These are phyloP conservation scores for Geodia barretti DNA, from an alignment of 37 sponge, comb jelly and placozoan genomes.

Conservation along the genomic window DNA sequence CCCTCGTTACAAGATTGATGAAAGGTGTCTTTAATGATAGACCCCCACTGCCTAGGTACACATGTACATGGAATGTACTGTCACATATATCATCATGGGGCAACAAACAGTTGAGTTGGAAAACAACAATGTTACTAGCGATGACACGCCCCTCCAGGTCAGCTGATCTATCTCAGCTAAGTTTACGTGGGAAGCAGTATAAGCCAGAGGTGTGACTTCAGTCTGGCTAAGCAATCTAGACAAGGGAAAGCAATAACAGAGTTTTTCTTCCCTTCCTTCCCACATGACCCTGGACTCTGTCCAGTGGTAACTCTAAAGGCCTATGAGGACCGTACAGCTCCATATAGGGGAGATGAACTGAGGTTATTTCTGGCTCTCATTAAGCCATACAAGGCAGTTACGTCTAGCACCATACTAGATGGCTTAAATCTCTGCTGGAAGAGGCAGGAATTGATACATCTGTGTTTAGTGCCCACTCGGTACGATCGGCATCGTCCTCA, in stretches of 20 bases:
- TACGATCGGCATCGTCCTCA: slow-evolving; percentile 10
- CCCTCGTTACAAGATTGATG: slow-evolving; percentile 19
- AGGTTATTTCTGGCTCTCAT: slow-evolving; percentile 15
- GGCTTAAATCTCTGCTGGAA: slow-evolving; percentile 26
- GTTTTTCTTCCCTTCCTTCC: slow-evolving; percentile 31
- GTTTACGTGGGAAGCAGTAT: not conserved
- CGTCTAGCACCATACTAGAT: slow-evolving; percentile 36
- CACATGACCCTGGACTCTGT: slow-evolving; percentile 11
- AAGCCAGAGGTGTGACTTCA: not conserved
- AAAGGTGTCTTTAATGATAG: slow-evolving; percentile 33
- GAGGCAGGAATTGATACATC: slow-evolving; percentile 23
- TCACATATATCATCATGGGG: not conserved
- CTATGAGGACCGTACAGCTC: not conserved
- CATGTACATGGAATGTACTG: slow-evolving; percentile 37
- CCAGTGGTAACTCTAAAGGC: slow-evolving; percentile 13
- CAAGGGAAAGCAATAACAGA: slow-evolving; percentile 13
- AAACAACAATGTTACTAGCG: slow-evolving; percentile 22
- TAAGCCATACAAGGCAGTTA: slow-evolving; percentile 26
- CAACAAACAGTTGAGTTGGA: not conserved
- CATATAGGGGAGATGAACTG: not conserved
- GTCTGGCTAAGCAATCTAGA: slow-evolving; percentile 32
- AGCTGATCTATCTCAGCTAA: slow-evolving; percentile 23
- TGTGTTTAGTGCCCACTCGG: slow-evolving; percentile 29
- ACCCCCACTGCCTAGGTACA: slow-evolving; percentile 26
- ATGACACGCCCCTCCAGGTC: slow-evolving; percentile 46